Evolutionary conservation across 2,888 invertebrate genomes (phyloP), one percentile per base, ranked within the genome.

Genomic region (Hypsopygia costalis): DNA sequence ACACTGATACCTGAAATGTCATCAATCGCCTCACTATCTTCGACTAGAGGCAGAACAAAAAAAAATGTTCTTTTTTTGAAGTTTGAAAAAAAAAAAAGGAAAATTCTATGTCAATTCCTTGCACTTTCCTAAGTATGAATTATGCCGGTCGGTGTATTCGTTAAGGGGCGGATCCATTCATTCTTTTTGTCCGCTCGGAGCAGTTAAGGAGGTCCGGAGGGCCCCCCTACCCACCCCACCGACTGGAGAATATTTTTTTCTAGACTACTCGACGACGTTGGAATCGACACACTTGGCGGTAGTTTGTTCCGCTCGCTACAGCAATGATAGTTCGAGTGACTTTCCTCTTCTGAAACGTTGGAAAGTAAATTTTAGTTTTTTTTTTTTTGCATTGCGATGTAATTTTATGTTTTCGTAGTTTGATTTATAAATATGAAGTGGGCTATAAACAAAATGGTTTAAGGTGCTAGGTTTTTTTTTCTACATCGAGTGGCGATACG

Each of bases 101-200:
- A 62, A 69, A 65, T 58, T 69, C 58, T 63, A 77, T 75, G 81
- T 81, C 83, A 85, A 79, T 83, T 87, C 83, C 87, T 86, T 85
- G 73, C 83, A 78, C 72, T 85, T 79, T 81, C 75, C 81, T 86
- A 86, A 87, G 86, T 87, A 87, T 83, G 82, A 88, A 88, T 88
- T 88, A 88, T 87, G 81, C 85, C 86, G 87, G 75, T 86, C 87
- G 87, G 87, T 87, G 85, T 87, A 85, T 83, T 87, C 87, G 87
- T 82, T 86, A 86, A 82, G 88, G 83, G 87, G 87, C 83, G 85
- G 83, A 85, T 87, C 85, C 75, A 87, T 88, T 87, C 87, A 87
- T 87, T 88, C 87, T 87, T 88, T 88, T 88, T 87, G 88, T 86
- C 83, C 87, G 85, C 74, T 16, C 62, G 62, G 65, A 78, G 73